Percentiles rank a stretch among this genome's conserved stretches.
Conservation (phyloP, 1,140 invertebrate species). For the Calephelis nemesis region DNA sequence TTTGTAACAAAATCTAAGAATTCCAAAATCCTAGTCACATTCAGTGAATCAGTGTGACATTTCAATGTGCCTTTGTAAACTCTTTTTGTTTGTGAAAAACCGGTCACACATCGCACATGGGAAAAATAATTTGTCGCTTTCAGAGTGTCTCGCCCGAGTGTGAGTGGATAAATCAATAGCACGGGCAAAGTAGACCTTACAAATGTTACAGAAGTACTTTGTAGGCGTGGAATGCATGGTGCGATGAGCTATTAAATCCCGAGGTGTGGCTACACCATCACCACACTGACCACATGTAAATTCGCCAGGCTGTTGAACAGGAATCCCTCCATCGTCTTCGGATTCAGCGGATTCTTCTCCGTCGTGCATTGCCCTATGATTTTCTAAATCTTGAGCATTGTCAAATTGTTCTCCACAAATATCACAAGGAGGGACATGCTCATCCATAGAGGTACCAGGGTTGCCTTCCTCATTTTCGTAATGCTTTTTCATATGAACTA, state of each 20-base stretch:
- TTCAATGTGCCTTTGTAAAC: constrained; percentile 75
- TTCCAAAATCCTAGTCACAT: neutral
- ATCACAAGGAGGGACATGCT: constrained; percentile 51
- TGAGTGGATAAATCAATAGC: constrained; percentile 80
- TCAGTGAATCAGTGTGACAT: constrained; percentile 60
- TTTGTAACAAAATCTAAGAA: neutral
- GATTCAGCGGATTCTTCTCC: constrained; percentile 58
- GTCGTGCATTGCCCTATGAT: constrained; percentile 52
- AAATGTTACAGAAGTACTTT: constrained; percentile 79
- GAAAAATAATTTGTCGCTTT: constrained; percentile 73
- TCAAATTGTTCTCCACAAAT: constrained; percentile 59
- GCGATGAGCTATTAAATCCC: constrained; percentile 70
- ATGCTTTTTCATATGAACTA: constrained; percentile 79
- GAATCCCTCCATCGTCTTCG: constrained; percentile 54
- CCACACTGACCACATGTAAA: constrained; percentile 74
- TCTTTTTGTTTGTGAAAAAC: constrained; percentile 77
- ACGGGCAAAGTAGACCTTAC: constrained; percentile 78
- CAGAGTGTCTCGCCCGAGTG: constrained; percentile 76
- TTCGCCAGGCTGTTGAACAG: constrained; percentile 46
- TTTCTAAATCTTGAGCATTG: constrained; percentile 40
- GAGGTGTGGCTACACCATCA: constrained; percentile 68
- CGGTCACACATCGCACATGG: constrained; percentile 76
- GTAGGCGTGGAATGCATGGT: constrained; percentile 69
- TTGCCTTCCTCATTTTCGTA: constrained; percentile 64
- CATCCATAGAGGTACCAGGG: constrained; percentile 45